phyloP scores from a whole-genome alignment of 2,888 invertebrate species.

The Pyrocoelia pectoralis region DNA sequence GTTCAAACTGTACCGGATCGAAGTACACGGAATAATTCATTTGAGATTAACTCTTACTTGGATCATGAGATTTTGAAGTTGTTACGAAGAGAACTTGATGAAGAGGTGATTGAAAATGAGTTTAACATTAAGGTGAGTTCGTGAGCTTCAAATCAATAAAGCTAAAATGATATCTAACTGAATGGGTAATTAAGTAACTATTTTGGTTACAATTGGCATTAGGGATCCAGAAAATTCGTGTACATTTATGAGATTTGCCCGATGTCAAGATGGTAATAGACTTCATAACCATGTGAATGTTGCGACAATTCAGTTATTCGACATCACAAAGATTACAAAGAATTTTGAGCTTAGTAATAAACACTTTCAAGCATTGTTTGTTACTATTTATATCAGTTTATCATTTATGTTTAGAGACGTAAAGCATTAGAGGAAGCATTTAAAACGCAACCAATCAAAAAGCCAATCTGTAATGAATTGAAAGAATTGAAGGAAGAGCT shows the following conservation, averaged over 20 bases:
- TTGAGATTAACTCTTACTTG: constrained; percentile 61
- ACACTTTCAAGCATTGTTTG: not conserved
- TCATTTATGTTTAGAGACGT: constrained; percentile 62
- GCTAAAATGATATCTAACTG: too few species aligned
- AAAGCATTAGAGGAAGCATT: constrained; percentile 75
- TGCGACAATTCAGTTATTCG: too few species aligned
- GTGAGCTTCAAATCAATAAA: too few species aligned
- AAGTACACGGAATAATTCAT: constrained; percentile 22
- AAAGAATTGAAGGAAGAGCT: constrained; percentile 62
- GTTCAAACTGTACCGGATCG: not conserved
- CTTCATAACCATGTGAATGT: too few species aligned
- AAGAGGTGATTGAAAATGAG: constrained; percentile 73
- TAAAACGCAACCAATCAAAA: constrained; percentile 55
- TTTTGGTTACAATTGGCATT: too few species aligned
- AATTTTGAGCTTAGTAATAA: too few species aligned
- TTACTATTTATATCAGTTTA: not conserved
- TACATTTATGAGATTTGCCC: too few species aligned
- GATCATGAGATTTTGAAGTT: constrained; percentile 71
- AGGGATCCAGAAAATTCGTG: too few species aligned
- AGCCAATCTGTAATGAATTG: constrained; percentile 63
- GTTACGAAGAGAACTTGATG: constrained; percentile 71
- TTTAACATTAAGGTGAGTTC: constrained; percentile 69
- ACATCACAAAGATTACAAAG: too few species aligned
- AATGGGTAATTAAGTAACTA: too few species aligned
- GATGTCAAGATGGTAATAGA: too few species aligned